A percentile compares a stretch with the other conserved stretches of the same genome.
These are phyloP conservation scores for Disparrhopalites patrizii DNA, from an alignment of 2,888 invertebrate genomes.

Conservation along the genomic window DNA sequence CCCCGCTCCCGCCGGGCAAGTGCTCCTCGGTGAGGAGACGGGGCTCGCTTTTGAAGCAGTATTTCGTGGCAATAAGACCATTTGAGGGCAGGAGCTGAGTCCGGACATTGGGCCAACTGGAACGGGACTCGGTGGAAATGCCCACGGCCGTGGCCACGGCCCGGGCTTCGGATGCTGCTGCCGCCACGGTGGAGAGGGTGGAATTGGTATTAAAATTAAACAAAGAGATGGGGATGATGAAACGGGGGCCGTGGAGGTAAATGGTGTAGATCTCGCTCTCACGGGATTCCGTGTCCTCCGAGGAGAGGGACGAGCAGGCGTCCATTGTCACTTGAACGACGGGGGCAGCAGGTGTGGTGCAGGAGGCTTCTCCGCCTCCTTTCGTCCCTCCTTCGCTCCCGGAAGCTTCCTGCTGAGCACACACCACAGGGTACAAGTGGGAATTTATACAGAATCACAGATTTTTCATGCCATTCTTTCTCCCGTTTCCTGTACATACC, in stretches of 20 bases:
- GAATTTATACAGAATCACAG: not conserved
- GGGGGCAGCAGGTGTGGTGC: conserved; percentile 50
- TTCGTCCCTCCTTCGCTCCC: not conserved
- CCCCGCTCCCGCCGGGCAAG: not conserved
- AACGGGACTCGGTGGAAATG: conserved; percentile 28
- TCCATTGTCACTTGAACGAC: conserved; percentile 16
- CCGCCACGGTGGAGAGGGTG: conserved; percentile 7
- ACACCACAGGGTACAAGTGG: not conserved
- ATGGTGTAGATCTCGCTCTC: conserved; percentile 46
- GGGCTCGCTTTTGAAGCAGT: conserved; percentile 22
- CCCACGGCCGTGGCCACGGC: conserved; percentile 20
- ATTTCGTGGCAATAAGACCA: conserved; percentile 12
- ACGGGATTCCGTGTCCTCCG: conserved; percentile 36
- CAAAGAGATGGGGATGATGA: conserved; percentile 46
- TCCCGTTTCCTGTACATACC: not conserved
- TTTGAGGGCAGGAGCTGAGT: conserved; percentile 14
- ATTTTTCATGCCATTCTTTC: not conserved
- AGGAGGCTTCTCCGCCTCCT: conserved; percentile 50
- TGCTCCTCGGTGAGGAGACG: conserved; percentile 12
- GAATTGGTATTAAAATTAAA: conserved; percentile 34
- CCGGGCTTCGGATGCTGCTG: conserved; percentile 14
- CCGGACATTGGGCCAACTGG: conserved; percentile 45
- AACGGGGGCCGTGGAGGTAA: conserved; percentile 42
- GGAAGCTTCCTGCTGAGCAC: not conserved
- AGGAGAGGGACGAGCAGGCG: conserved; percentile 30